Base-by-base conservation (phyloP, 2,797 vertebrate species). In the Heteromormyrus szaboi region DNA sequence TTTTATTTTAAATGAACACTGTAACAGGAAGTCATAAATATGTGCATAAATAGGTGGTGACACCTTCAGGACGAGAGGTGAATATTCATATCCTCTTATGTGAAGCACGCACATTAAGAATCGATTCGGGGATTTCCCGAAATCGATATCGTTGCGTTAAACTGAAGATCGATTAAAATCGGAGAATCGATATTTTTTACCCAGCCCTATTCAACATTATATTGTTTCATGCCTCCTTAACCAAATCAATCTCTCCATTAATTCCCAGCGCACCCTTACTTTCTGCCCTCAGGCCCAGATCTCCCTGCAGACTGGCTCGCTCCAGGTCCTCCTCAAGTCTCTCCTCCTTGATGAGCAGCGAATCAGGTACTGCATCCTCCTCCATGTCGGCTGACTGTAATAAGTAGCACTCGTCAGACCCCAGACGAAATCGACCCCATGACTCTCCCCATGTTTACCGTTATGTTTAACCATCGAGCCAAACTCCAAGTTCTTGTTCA, bases 281-380 rank as follows among this genome's bases (percentile, higher is more conserved):
- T 41, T 81, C 76, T 44, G 29, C 76, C 2, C 76, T 46, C 33
- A 94, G 92, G 5, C 94, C 91, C 0, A 92, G 76, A 9, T 93
- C 81, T 2, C 92, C 92, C n/a, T 91, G 91, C 84, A 90, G 87
- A 0, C 37, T 81, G 29, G 12, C 1, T 12, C 17, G 37, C 9
- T 93, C 93, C 72, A 89, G 90, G 6, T 91, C 87, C 37, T 92
- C 88, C 37, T 95, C 94, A 86, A 93, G 50, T 76, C 90, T 93
- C 92, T 96, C 95, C 86, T 94, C 93, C 90, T 96, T 96, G 51
- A 96, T 94, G 65, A 93, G 89, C 17, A 93, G 48, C 0, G 65
- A 83, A 7, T 94, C 92, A 0, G 92, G 87, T 88, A 93, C 93
- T 89, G 94, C 90, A 89, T 95, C 88, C 88, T 93, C 90, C 81